These are phyloP conservation scores for Neoarius graeffei DNA, from an alignment of 2,113 vertebrate genomes.

Conservation along the genomic window DNA sequence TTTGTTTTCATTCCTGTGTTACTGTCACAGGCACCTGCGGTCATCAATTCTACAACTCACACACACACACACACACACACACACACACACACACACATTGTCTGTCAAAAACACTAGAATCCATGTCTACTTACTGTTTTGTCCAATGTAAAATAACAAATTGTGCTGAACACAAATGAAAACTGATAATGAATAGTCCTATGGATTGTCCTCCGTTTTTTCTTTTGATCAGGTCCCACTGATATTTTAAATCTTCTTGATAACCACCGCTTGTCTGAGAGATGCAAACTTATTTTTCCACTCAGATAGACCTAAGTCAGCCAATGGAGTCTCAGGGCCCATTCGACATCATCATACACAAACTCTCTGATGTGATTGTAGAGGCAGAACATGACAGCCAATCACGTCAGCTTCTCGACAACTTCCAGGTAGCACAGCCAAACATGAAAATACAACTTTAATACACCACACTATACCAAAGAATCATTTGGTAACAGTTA, in stretches of 20 bases:
- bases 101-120: neutral
- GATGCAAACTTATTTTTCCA: neutral
- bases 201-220: neutral
- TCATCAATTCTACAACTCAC: neutral
- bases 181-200: neutral
- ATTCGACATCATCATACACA: slow-evolving; percentile 75
- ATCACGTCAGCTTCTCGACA: slow-evolving; percentile 67
- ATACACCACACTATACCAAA: neutral
- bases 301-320: slow-evolving; percentile 69
- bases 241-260: neutral
- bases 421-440: slow-evolving; percentile 67
- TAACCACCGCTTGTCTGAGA: neutral
- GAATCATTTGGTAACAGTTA: neutral
- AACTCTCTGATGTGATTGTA: slow-evolving; percentile 75
- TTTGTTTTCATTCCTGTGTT: neutral
- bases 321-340: slow-evolving; percentile 72
- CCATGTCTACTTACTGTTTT: neutral
- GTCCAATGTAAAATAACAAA: slow-evolving; percentile 1
- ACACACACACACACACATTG: neutral
- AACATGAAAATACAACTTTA: neutral
- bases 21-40: neutral
- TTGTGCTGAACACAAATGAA: neutral
- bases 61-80: neutral
- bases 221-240: neutral
- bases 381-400: slow-evolving; percentile 70